Evolutionary conservation across 2,797 vertebrate genomes (phyloP).

Genomic region (Hozukius guyotensis): DNA sequence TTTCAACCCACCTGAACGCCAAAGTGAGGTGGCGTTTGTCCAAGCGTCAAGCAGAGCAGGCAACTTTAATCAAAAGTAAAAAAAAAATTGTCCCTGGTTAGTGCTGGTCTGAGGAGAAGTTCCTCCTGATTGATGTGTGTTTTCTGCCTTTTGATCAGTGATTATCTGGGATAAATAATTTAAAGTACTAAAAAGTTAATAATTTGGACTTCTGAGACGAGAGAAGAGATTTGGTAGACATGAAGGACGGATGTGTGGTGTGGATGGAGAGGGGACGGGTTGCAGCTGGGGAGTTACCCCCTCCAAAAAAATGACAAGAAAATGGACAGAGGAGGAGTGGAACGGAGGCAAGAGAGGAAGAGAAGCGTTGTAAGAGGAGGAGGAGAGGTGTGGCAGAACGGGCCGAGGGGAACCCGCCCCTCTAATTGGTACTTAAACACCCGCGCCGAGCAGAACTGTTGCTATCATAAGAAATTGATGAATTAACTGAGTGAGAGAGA

Average conservation of each 20-base stretch:
- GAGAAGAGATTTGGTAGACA: conserved; percentile 52
- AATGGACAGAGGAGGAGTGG: conserved; percentile 32
- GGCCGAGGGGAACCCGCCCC: conserved; percentile 78
- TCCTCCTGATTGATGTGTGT: conserved; percentile 80
- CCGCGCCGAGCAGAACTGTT: conserved; percentile 83
- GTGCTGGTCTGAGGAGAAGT: conserved; percentile 41
- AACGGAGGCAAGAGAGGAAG: conserved; percentile 15
- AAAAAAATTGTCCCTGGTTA: conserved; percentile 46
- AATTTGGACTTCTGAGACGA: conserved; percentile 57
- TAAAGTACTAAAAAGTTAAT: conserved; percentile 85
- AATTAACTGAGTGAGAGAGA: conserved; percentile 83
- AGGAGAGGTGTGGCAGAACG: conserved; percentile 79
- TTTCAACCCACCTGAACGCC: background rate
- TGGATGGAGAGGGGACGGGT: conserved; percentile 12
- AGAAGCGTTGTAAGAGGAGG: conserved; percentile 65
- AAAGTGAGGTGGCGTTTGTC: rapidly evolving
- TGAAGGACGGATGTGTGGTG: conserved; percentile 5
- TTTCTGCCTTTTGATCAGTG: conserved; percentile 82
- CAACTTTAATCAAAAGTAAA: background rate
- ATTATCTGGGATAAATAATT: conserved; percentile 86
- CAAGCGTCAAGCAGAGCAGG: background rate
- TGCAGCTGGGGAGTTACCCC: conserved; percentile 12
- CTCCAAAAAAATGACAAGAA: background rate
- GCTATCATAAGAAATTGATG: conserved; percentile 92
- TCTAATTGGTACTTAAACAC: conserved; percentile 87